These are phyloP conservation scores for Brachionus rotundiformis DNA, from an alignment of 1,140 invertebrate genomes.

Conservation along the genomic window DNA sequence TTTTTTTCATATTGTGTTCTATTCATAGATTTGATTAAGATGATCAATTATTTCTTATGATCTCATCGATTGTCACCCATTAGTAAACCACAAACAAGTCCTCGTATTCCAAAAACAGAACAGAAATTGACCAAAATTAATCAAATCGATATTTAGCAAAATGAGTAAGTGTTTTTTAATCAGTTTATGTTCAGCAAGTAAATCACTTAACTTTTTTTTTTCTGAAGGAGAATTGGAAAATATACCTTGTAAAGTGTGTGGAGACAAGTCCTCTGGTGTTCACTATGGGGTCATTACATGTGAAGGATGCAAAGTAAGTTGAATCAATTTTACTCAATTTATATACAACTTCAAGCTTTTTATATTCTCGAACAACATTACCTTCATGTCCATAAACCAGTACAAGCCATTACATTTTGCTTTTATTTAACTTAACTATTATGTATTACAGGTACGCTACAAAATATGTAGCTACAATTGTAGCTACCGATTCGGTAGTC, in stretches of 20 bases:
- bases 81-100: not conserved
- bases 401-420: not conserved
- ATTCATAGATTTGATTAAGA: not conserved
- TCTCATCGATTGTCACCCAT: not conserved
- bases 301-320: conserved; percentile 65
- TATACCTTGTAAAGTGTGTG: conserved; percentile 53
- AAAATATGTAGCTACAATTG: not conserved
- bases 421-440: too few species aligned
- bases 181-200: too few species aligned
- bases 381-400: not conserved
- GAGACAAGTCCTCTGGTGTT: conserved; percentile 66
- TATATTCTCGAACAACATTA: not conserved
- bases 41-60: conserved; percentile 23
- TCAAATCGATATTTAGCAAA: not conserved
- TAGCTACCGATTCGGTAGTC: too few species aligned
- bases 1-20: not conserved
- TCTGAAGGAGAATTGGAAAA: conserved; percentile 43
- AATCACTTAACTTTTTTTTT: too few species aligned
- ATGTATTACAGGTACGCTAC: not conserved
- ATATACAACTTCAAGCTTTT: not conserved
- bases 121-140: not conserved
- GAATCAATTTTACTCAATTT: not conserved
- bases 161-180: conserved; percentile 6
- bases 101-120: not conserved
- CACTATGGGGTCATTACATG: conserved; percentile 67